A percentile compares a stretch with the other conserved stretches of the same genome.
Evolutionary conservation across 2,888 invertebrate genomes (phyloP).

Genomic region (Caenorhabditis sulstoni): DNA sequence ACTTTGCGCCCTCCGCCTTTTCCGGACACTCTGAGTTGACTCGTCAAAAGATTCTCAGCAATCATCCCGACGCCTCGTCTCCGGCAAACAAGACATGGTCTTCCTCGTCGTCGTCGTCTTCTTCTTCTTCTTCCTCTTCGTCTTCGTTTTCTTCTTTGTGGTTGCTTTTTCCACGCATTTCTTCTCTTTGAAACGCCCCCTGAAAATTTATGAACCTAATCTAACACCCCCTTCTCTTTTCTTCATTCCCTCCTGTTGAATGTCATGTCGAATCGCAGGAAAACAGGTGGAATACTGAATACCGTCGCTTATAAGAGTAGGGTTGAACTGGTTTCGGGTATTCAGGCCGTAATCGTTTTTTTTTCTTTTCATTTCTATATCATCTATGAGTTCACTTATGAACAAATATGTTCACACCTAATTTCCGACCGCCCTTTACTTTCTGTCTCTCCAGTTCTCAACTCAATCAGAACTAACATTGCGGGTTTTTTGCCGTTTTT

Average conservation of each 20-base stretch:
- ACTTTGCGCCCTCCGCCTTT: conserved; percentile 40
- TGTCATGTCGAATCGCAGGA: conserved; percentile 26
- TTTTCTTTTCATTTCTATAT: conserved; percentile 13
- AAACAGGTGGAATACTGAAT: neutral
- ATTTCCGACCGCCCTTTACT: too few species aligned
- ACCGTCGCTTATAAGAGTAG: too few species aligned
- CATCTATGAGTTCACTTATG: conserved; percentile 20
- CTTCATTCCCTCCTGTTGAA: conserved; percentile 11
- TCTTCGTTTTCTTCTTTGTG: neutral
- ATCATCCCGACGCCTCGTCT: conserved; percentile 29
- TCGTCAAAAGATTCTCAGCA: conserved; percentile 49
- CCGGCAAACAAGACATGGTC: conserved; percentile 22
- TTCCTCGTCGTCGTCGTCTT: neutral
- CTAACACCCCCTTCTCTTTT: conserved; percentile 18
- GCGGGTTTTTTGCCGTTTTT: too few species aligned
- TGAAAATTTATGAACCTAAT: conserved; percentile 40
- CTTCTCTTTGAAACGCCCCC: neutral
- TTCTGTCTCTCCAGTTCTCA: neutral
- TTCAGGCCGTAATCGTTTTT: conserved; percentile 8
- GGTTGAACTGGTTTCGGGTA: conserved; percentile 21
- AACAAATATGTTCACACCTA: neutral
- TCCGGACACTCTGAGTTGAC: conserved; percentile 43
- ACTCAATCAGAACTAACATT: conserved; percentile 1
- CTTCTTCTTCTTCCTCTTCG: conserved; percentile 13
- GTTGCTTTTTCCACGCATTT: neutral